Base-by-base conservation (phyloP, 2,797 vertebrate genomes). In the Tiaroga cobitis region DNA sequence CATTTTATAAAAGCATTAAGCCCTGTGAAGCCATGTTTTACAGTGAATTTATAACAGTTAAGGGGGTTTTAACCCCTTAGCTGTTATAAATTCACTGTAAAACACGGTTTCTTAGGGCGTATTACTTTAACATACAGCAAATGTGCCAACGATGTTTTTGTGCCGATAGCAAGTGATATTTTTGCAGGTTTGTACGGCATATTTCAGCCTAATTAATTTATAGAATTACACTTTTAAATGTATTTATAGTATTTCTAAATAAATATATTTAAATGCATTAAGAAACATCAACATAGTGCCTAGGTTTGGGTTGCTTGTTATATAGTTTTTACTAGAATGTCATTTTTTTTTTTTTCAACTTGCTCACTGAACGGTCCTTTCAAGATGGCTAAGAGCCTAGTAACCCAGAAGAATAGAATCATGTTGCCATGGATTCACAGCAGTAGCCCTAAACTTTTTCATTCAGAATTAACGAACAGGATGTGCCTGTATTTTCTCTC, bases 381-480 rank as follows among this genome's bases (percentile, higher is more conserved):
- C 61, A 15, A 21, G 67, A 37, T 79, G 68, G 26, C 32, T 41
- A 19, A 67, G 43, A 59, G 76, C 72, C 82, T 83, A 87, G 70
- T 65, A 37, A 34, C 21, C 46, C 46, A 49, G 43, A 76, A 85
- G 59, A 75, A 84, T 49, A 88, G 74, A 77, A 79, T 87, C 69
- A 82, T 61, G 84, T 88, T 85, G 72, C 72, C 87, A 88, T 90
- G 86, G 91, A 87, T 75, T 89, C 87, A 77, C 84, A 37, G 41
- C 59, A 59, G 70, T 43, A 56, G 77, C 56, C 70, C 79, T 26
- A 61, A 91, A 88, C 46, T 73, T 87, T 89, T 89, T 85, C 72
- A 88, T 88, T 88, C 84, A 81, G 78, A 51, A 84, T 84, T 78
- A 84, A 75, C 34, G 59, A 75, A 81, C 21, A 80, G 49, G 21